Base-by-base conservation (phyloP, 1,140 invertebrate species). In the Diorhabda sublineata region DNA sequence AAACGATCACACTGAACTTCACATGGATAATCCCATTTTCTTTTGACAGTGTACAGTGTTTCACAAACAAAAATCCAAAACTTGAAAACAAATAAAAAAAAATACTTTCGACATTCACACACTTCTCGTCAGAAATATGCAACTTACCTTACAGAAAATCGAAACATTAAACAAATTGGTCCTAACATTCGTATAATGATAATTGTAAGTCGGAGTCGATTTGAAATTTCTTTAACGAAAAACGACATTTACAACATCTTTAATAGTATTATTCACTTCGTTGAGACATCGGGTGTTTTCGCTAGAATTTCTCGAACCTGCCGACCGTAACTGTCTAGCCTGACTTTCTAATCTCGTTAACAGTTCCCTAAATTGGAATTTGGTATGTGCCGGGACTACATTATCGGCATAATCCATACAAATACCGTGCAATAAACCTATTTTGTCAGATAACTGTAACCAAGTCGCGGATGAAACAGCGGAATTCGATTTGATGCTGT, bases 301-400 rank as follows among this genome's bases (percentile, higher is more conserved):
- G 64, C 87, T 83, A 71, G 88, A 83, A 82, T 92, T 88, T 75
- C 89, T 81, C 64, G 87, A 87, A 61, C 90, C 90, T 4, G 90
- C 89, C 2, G 89, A 89, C 59, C 92, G 86, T 66, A 95, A 77
- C 74, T 88, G 87, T 71, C 91, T 86, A 41, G 91, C 91, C 78
- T 95, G 91, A 2, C 85, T 85, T 78, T 96, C 94, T 42, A 98
- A 83, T 5, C 90, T 84, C 0, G 90, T 89, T 3, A 96, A 86
- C 65, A 96, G 83, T 78, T 97, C 94, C 6, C 93, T 89, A 76
- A 96, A 90, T 74, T 95, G 93, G 80, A 97, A 95, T 67, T 95
- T 90, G 43, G 91, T 88, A 77, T 94, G 93, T 11, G 94, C 92
- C 26, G 93, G 89, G 71, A 94, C 90, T 3, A 91, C 87, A 69